A percentile compares a stretch with the other conserved stretches of the same genome.
Evolutionary conservation across 2,113 vertebrate species (phyloP).

Genomic region (Aix galericulata): DNA sequence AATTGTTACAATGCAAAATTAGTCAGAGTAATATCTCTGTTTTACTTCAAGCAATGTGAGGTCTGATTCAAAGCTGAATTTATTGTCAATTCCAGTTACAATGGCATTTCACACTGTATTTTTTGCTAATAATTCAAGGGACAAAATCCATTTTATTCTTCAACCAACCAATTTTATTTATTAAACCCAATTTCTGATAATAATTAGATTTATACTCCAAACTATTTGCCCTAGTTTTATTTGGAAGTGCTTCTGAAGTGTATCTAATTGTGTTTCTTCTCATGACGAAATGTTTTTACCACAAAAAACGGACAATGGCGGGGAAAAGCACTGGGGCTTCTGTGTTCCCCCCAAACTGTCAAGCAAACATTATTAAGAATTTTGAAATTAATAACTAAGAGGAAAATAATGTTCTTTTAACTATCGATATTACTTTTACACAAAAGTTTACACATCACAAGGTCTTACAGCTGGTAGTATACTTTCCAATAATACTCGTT

Average conservation of each 20-base stretch:
- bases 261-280: not conserved
- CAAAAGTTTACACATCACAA: not conserved
- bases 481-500: slow-evolving; percentile 12
- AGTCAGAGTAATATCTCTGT: slow-evolving; percentile 75
- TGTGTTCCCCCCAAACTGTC: not conserved
- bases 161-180: not conserved
- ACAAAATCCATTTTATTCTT: not conserved
- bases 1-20: slow-evolving; percentile 80
- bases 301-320: not conserved
- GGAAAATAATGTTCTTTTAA: not conserved
- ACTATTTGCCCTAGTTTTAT: not conserved
- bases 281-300: not conserved
- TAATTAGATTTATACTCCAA: not conserved
- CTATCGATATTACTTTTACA: not conserved
- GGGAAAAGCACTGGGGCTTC: not conserved
- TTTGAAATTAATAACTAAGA: not conserved
- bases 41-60: slow-evolving; percentile 65
- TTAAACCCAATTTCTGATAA: not conserved
- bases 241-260: not conserved
- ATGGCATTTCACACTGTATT: not conserved
- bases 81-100: not conserved
- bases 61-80: slow-evolving; percentile 13
- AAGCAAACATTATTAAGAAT: not conserved
- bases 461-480: not conserved
- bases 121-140: not conserved